Conservation (phyloP, 1,140 invertebrate species). For the Rhopalosiphum maidis region DNA sequence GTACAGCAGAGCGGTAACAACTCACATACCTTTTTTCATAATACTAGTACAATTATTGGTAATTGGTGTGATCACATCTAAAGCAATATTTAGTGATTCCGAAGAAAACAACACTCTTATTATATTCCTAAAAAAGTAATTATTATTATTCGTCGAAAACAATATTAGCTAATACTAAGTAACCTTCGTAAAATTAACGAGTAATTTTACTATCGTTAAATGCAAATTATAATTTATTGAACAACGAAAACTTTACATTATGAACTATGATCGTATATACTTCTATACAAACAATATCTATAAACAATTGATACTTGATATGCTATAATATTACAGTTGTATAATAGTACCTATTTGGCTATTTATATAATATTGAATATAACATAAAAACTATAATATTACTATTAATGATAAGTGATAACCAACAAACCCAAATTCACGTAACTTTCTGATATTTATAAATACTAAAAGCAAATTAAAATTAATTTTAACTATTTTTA, state of each 20-base stretch:
- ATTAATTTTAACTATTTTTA: background rate
- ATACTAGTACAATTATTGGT: too few relatives aligned
- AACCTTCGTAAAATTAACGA: background rate
- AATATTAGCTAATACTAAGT: background rate
- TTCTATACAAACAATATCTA: background rate
- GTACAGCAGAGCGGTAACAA: too few relatives aligned
- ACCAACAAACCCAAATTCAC: background rate
- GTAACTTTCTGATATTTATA: background rate
- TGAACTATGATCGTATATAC: background rate
- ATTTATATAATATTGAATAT: too few relatives aligned
- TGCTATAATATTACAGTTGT: background rate
- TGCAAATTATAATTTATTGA: background rate
- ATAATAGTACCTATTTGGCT: too few relatives aligned
- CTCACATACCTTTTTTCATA: too few relatives aligned
- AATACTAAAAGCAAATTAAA: background rate
- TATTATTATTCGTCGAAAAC: background rate
- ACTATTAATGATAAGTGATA: too few relatives aligned
- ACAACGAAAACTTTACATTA: background rate
- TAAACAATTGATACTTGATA: background rate
- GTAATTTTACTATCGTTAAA: background rate
- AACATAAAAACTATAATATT: too few relatives aligned
- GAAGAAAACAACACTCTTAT: background rate
- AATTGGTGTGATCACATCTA: too few relatives aligned
- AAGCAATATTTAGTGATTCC: background rate
- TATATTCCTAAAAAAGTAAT: background rate